Evolutionary conservation across 2,888 invertebrate genomes (phyloP), one percentile per base, ranked within the genome.

Genomic region (Barypeithes pellucidus): DNA sequence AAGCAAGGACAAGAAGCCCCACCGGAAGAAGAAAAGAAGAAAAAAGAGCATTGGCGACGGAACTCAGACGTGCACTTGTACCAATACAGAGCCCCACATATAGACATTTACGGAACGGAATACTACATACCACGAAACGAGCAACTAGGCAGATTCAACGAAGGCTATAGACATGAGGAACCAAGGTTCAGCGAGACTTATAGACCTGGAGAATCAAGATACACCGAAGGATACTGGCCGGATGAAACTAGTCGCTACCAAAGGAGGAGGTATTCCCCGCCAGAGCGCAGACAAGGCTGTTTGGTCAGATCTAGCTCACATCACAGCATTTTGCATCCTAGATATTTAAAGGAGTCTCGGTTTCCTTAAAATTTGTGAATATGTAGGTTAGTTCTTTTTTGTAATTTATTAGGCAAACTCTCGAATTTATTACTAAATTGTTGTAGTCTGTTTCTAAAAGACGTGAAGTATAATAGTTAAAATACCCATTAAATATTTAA

Each of bases 1-100:
- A 84, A 84, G 76, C 90, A 91, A 80, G 87, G 88, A 79, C 87
- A 88, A 0, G 84, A 86, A 5, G 88, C 88, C 75, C 91, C 91
- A 43, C 90, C 90, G 67, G 89, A 89, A 22, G 88, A 88, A 16
- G 88, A 89, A 14, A 87, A 89, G 54, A 89, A 90, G 70, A 92
- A 92, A 79, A 90, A 92, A 71, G 90, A 91, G 57, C 91, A 91
- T 0, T 93, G 93, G 93, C 89, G 92, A 74, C 88, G 90, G 73
- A 90, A 91, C 12, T 90, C 89, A 54, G 89, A 89, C 57, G 83
- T 87, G 11, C 82, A 84, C 9, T 76, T 82, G 63, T 88, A 89
- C 79, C 89, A 91, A 81, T 91, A 91, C 79, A 90, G 90, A 14
- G 88, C 90, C n/a, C 89, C 90, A 62, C 89, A 91, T 74, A 86